Conservation (phyloP, 2,113 vertebrate genomes). For the Eptesicus fuscus region DNA sequence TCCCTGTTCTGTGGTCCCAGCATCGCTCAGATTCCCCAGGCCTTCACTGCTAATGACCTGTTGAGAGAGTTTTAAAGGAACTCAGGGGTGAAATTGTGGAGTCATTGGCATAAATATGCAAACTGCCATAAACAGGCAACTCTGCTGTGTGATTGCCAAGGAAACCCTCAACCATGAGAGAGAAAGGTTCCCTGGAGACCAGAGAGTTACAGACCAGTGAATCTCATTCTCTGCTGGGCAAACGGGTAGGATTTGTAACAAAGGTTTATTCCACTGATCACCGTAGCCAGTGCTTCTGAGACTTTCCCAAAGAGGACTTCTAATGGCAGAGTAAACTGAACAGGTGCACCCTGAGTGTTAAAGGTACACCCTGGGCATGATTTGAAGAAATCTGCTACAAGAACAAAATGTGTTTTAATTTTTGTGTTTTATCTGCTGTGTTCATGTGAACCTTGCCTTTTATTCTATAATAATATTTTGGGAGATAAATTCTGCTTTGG, state of each 20-base stretch:
- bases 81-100: slow-evolving; percentile 54
- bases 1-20: neutral
- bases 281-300: neutral
- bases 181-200: slow-evolving; percentile 34
- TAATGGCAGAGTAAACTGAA: neutral
- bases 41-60: slow-evolving; percentile 27
- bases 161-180: neutral
- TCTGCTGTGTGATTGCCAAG: slow-evolving; percentile 26
- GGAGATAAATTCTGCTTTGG: neutral
- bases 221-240: slow-evolving; percentile 13
- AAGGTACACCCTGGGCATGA: neutral
- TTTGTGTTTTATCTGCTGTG: neutral
- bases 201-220: slow-evolving; percentile 29
- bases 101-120: slow-evolving; percentile 52
- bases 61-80: slow-evolving; percentile 54
- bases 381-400: neutral
- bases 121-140: slow-evolving; percentile 31
- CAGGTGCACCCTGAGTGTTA: neutral
- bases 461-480: slow-evolving; percentile 19
- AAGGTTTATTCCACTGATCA: slow-evolving; percentile 15
- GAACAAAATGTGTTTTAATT: neutral
- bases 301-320: neutral
- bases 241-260: slow-evolving; percentile 15
- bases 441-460: neutral
- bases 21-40: neutral